Percentiles rank a stretch among this genome's conserved stretches.
Evolutionary conservation across 30 jellyfish, hydroid and myxozoan species (phyloP).

Genomic region (Aurelia sp.): DNA sequence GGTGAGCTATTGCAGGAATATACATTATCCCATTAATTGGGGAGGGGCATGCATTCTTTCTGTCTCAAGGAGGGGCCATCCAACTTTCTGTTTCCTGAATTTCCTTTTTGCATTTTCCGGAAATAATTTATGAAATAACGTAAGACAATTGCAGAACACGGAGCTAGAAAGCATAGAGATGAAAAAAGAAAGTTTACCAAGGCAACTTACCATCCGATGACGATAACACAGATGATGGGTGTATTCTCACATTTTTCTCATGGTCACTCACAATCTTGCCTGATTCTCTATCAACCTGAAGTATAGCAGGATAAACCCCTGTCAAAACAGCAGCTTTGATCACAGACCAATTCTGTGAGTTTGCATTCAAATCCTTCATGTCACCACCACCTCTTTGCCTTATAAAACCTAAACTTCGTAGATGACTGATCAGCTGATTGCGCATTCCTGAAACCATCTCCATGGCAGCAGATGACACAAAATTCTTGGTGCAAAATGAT

Average conservation of each 20-base stretch:
- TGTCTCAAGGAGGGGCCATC: too few relatives aligned
- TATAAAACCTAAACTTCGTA: slow-evolving; percentile 78
- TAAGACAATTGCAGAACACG: too few relatives aligned
- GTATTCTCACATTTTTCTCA: slow-evolving; percentile 81
- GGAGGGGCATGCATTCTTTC: too few relatives aligned
- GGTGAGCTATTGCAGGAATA: too few relatives aligned
- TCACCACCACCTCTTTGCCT: slow-evolving; percentile 91
- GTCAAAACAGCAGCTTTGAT: slow-evolving; percentile 91
- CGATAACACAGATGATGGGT: slow-evolving; percentile 85
- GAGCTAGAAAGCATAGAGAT: too few relatives aligned
- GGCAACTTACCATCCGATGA: slow-evolving; percentile 43
- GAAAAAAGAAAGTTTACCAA: too few relatives aligned
- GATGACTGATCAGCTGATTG: slow-evolving; percentile 74
- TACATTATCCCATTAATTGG: too few relatives aligned
- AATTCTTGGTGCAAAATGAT: slow-evolving; percentile 75
- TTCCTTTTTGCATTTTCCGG: too few relatives aligned
- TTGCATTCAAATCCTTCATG: slow-evolving; percentile 82
- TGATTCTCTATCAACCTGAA: slow-evolving; percentile 78
- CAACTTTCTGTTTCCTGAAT: too few relatives aligned
- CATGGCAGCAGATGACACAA: slow-evolving; percentile 88
- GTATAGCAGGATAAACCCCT: slow-evolving; percentile 84
- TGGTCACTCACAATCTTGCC: slow-evolving; percentile 53
- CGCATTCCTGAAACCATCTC: slow-evolving; percentile 95
- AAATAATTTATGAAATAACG: too few relatives aligned
- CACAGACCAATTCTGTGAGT: slow-evolving; percentile 82